These are phyloP conservation scores for Enteromius paludinosus DNA, from an alignment of 2,797 vertebrate genomes.

Conservation along the genomic window DNA sequence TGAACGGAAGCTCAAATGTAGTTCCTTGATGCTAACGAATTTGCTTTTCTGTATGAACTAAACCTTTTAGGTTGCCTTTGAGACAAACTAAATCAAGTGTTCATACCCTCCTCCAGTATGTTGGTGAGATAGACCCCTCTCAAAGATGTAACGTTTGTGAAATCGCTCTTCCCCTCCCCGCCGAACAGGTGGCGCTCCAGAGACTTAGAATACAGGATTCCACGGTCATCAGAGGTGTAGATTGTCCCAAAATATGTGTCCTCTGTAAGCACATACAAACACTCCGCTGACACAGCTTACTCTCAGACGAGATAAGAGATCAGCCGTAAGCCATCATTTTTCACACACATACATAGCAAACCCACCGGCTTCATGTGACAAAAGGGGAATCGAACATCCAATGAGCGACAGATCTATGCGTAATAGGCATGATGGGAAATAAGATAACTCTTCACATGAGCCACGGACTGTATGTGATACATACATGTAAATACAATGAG, in stretches of 20 bases:
- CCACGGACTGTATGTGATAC: constrained; percentile 34
- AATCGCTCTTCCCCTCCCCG: constrained; percentile 80
- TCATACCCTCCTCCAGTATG: constrained; percentile 74
- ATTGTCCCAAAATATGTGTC: constrained; percentile 83
- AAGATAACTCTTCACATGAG: constrained; percentile 14
- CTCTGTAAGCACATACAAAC: constrained; percentile 54
- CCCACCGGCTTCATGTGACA: background rate
- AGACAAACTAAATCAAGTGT: background rate
- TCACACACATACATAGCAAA: constrained; percentile 12
- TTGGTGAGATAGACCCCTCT: constrained; percentile 84
- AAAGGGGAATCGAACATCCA: background rate
- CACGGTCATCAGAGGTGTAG: constrained; percentile 84
- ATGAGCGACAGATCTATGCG: background rate
- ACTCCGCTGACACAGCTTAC: constrained; percentile 38
- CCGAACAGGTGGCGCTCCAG: constrained; percentile 84
- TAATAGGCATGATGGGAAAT: background rate
- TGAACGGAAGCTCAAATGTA: background rate
- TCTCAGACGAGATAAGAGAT: constrained; percentile 30
- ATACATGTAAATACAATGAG: constrained; percentile 62
- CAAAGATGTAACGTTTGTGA: constrained; percentile 82
- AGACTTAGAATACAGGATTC: constrained; percentile 82
- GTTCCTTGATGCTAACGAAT: background rate
- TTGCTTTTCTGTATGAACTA: background rate
- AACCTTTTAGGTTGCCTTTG: background rate
- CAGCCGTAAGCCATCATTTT: constrained; percentile 4